Evolutionary conservation across 2,113 vertebrate genomes (phyloP).

Genomic region (Neodon shergylaensis): DNA sequence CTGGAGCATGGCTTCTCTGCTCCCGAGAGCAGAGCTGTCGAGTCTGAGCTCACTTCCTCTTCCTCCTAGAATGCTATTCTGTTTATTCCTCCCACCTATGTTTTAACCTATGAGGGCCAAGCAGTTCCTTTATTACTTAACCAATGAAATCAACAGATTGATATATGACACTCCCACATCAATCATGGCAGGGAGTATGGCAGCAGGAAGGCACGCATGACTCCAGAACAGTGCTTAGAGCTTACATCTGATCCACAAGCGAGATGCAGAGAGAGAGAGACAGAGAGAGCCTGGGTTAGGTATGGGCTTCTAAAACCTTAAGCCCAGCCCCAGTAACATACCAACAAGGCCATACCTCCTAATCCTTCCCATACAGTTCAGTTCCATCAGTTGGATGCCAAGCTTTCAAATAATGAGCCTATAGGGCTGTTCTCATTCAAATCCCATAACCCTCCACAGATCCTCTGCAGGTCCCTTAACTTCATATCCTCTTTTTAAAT

Average conservation of each 20-base stretch:
- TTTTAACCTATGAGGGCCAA: no score
- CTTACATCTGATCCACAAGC: neutral
- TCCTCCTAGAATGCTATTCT: no score
- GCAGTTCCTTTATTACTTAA: no score
- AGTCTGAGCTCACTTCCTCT: no score
- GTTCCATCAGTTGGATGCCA: neutral
- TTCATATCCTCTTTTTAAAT: neutral
- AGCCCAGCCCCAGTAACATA: neutral
- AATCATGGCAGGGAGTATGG: neutral
- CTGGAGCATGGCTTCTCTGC: no score
- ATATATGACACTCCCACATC: no score
- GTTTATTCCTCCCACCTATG: no score
- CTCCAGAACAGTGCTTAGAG: neutral
- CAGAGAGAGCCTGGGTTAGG: no score
- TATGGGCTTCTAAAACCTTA: neutral
- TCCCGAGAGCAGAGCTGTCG: no score
- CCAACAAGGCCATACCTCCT: neutral
- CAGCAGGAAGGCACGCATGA: neutral
- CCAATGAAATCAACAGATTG: no score
- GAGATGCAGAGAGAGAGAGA: neutral
- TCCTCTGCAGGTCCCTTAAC: neutral
- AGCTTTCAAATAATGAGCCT: neutral
- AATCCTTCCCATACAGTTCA: neutral
- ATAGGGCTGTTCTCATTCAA: neutral
- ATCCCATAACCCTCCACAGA: neutral